Base-by-base conservation (phyloP, 2,888 invertebrate genomes). In the Lymantria monacha region DNA sequence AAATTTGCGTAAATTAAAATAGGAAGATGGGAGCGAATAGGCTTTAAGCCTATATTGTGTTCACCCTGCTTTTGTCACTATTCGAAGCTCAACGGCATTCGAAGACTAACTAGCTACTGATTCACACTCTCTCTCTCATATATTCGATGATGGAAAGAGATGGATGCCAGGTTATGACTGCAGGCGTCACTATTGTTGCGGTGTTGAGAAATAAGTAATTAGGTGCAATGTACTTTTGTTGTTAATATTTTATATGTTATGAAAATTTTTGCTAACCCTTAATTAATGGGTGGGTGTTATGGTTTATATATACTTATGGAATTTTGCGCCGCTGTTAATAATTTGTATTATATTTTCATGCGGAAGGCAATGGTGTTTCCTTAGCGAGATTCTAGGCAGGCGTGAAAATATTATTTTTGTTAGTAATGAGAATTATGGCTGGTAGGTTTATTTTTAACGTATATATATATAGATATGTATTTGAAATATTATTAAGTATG, bases 1-100 rank as follows among this genome's bases (percentile, higher is more conserved):
- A 92, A 91, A 92, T 92, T 91, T 87, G 87, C 91, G 85, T 90
- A 91, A 91, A 91, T 92, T 91, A 87, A 91, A 91, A 91, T 89
- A 89, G 90, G 88, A 91, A 87, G 88, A 89, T 88, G 85, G 78
- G 72, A n/a, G 81, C 87, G 88, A 90, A 89, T 90, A 83, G 87
- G 83, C 77, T 79, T 84, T 81, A 80, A 83, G 75, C 69, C 66
- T 72, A 76, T 77, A 85, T 80, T 85, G 79, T 81, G 81, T 72
- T 72, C 72, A 79, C 73, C 74, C 70, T 49, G 72, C 79, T 74
- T 78, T 88, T 88, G 88, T 87, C 62, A 69, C 77, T 76, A 77
- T 74, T 81, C 74, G 80, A 71, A 70, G 63, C 75, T 75, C 68
- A 73, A 75, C 73, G 73, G 66, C 66, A 71, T 72, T 71, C 60